phyloP scores from a whole-genome alignment of 2,888 invertebrate species.

The Harpagoxenus sublaevis region DNA sequence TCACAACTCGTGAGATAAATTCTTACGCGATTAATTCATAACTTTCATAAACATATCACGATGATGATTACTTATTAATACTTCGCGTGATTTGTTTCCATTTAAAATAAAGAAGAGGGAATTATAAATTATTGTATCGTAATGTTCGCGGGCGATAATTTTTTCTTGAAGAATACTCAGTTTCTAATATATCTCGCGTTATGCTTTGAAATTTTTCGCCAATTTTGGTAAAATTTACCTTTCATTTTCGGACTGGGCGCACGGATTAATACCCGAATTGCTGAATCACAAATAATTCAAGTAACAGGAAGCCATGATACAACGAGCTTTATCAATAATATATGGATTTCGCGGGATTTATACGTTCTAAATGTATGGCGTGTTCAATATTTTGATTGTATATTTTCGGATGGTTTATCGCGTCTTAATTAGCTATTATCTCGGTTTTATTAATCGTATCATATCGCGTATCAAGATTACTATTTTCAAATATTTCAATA shows the following conservation, averaged over 20 bases:
- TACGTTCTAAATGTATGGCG: not conserved
- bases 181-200: not conserved
- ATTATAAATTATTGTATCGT: not conserved
- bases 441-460: not conserved
- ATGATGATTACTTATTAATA: not conserved
- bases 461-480: not conserved
- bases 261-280: not conserved
- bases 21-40: not conserved
- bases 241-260: not conserved
- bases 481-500: constrained; percentile 8
- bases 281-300: not conserved
- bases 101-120: not conserved
- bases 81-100: not conserved
- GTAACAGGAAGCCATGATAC: constrained; percentile 1
- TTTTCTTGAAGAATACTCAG: not conserved
- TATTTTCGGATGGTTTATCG: not conserved
- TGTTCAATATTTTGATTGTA: not conserved
- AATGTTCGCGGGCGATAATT: not conserved
- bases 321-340: constrained; percentile 7
- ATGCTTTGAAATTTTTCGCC: not conserved
- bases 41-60: not conserved
- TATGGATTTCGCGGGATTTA: constrained; percentile 2
- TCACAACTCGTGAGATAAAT: not conserved
- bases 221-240: not conserved
- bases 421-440: constrained; percentile 15